A percentile compares a stretch with the other conserved stretches of the same genome.
phyloP scores from a whole-genome alignment of 2,888 invertebrate species.

The Hololepta plana region DNA sequence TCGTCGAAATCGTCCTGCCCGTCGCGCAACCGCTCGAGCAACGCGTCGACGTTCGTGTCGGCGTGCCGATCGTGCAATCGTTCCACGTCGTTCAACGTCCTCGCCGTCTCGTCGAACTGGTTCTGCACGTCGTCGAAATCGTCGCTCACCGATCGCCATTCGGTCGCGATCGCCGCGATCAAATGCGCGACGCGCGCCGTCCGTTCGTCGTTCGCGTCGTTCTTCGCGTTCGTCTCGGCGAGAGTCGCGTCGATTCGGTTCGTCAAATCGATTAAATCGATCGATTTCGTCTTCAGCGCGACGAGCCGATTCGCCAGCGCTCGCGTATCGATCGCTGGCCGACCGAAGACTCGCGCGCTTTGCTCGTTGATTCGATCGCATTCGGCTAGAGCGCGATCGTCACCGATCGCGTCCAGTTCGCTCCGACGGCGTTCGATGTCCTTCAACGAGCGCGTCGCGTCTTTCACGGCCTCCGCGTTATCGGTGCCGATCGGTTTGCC shows the following conservation, averaged over 20 bases:
- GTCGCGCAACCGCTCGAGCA: constrained; percentile 7
- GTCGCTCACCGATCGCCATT: constrained; percentile 11
- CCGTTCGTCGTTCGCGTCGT: no score
- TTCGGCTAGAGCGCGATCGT: constrained; percentile 20
- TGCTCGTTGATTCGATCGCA: constrained; percentile 22
- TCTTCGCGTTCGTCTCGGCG: no score
- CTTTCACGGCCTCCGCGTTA: constrained; percentile 12
- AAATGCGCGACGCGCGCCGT: no score
- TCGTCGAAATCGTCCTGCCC: constrained; percentile 11
- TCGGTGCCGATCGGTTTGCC: constrained; percentile 25
- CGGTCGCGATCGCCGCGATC: constrained; percentile 10
- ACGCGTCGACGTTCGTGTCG: constrained; percentile 11
- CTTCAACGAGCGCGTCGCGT: constrained; percentile 16
- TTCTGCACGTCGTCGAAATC: constrained; percentile 14
- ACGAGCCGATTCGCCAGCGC: no score
- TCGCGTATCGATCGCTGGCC: no score
- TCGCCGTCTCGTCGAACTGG: constrained; percentile 11
- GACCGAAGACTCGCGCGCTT: no score
- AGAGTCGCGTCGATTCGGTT: constrained; percentile 11
- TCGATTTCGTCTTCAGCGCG: no score
- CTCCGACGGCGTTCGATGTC: no score
- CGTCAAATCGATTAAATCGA: constrained; percentile 18
- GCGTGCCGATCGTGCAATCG: constrained; percentile 10
- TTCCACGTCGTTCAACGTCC: constrained; percentile 12
- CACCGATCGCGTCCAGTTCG: no score